Evolutionary conservation across 2,797 vertebrate species (phyloP), one percentile per base, ranked within the genome.

Genomic region (Alcedo atthis): DNA sequence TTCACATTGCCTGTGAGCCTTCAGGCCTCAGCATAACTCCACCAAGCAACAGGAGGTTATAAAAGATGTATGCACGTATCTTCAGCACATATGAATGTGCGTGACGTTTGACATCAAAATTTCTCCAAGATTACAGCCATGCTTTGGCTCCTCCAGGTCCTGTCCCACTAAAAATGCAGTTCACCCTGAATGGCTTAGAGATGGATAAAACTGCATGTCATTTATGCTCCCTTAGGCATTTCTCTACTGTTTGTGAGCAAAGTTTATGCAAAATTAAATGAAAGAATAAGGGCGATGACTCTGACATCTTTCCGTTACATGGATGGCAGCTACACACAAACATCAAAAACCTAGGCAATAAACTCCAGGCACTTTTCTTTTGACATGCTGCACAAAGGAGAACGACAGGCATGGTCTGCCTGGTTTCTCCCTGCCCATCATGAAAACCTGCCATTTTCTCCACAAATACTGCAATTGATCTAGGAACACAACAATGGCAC

Each of bases 221-320:
- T 40, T 78, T 62, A 66, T 61, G 35, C 6, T 81, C 73, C 86
- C 86, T 59, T 11, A 1, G 11, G 73, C 55, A 64, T 22, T 82
- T 66, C 45, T 63, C 69, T 83, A 40, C 30, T 75, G 73, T 61
- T 91, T 92, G 86, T 87, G 42, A 86, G 69, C 54, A 64, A 88
- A 84, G 74, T 54, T 86, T 35, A 90, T 43, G 66, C 61, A 96
- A 81, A 86, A 90, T 77, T 76, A 88, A 88, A 66, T 17, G 42
- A 73, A 88, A 61, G 32, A 76, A 62, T 43, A 67, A 57, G 11
- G 21, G 37, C 21, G 6, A 66, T 40, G 61, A 33, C 18, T 77
- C 69, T 55, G 54, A 15, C 2, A 15, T 18, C 66, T 75, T 82
- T 45, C 71, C 0, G 1, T 67, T 55, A 35, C 1, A 7, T 8